Conservation (phyloP, 1,140 invertebrate genomes). For the Subanguina moxae region DNA sequence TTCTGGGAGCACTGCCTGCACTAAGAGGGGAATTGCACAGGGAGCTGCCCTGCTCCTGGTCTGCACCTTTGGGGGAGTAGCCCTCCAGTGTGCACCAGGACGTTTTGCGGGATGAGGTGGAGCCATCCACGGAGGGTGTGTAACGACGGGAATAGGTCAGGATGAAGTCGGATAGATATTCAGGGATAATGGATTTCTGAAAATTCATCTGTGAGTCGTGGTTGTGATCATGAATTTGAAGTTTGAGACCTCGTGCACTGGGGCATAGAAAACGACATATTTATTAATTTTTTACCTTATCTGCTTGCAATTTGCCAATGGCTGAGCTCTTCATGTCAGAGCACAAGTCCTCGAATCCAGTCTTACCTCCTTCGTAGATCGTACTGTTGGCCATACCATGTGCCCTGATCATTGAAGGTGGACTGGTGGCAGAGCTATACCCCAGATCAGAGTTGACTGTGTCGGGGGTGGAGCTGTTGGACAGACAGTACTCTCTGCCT, state of each 20-base stretch:
- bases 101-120: neutral
- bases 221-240: no score
- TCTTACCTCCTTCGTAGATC: neutral
- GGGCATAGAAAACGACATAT: no score
- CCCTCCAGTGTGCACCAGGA: neutral
- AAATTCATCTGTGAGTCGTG: no score
- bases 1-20: constrained; percentile 45
- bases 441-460: constrained; percentile 40
- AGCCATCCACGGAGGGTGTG: neutral
- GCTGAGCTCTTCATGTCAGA: neutral
- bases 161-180: constrained; percentile 57
- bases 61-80: neutral
- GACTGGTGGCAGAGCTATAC: constrained; percentile 22
- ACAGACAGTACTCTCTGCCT: constrained; percentile 22
- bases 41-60: neutral
- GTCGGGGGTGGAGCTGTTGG: constrained; percentile 47
- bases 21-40: constrained; percentile 39
- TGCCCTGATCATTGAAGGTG: constrained; percentile 1
- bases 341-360: neutral
- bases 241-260: no score
- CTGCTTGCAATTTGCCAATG: neutral
- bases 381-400: neutral
- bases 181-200: no score
- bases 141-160: constrained; percentile 54
- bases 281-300: neutral